Percentiles rank a stretch among this genome's conserved stretches.
phyloP scores from a whole-genome alignment of 2,113 vertebrate species.

The Dascyllus trimaculatus region DNA sequence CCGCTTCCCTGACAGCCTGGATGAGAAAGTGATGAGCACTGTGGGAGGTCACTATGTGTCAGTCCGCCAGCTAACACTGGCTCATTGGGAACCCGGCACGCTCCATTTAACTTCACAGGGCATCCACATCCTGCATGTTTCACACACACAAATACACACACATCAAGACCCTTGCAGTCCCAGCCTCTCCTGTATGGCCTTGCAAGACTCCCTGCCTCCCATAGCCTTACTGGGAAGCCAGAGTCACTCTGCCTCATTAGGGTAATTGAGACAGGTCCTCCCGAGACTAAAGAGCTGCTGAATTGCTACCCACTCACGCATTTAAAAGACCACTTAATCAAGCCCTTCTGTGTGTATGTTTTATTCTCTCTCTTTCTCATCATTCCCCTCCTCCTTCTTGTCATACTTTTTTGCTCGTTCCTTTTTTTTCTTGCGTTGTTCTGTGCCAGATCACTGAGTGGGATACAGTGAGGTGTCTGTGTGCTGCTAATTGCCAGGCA shows the following conservation, averaged over 20 bases:
- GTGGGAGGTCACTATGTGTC: slow-evolving; percentile 70
- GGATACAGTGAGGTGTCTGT: slow-evolving; percentile 37
- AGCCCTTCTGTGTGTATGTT: slow-evolving; percentile 62
- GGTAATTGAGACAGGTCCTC: slow-evolving; percentile 82
- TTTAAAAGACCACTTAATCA: slow-evolving; percentile 80
- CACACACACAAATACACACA: slow-evolving; percentile 7
- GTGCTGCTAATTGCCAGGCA: slow-evolving; percentile 59
- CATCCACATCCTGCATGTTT: slow-evolving; percentile 40
- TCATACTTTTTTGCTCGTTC: slow-evolving; percentile 45
- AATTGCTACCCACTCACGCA: slow-evolving; percentile 73
- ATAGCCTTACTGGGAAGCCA: slow-evolving; percentile 55
- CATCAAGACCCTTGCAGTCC: slow-evolving; percentile 9
- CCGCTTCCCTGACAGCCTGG: slow-evolving; percentile 60
- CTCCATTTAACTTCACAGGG: slow-evolving; percentile 78
- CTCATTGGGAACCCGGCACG: slow-evolving; percentile 71
- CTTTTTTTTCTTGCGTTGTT: slow-evolving; percentile 13
- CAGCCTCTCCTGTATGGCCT: slow-evolving; percentile 41
- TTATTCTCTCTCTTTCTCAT: slow-evolving; percentile 57
- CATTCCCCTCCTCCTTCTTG: slow-evolving; percentile 29
- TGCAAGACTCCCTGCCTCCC: slow-evolving; percentile 56
- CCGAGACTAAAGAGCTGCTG: slow-evolving; percentile 76
- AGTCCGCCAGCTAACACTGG: slow-evolving; percentile 70
- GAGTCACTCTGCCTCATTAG: slow-evolving; percentile 80
- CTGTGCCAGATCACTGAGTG: slow-evolving; percentile 35
- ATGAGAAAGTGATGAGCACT: slow-evolving; percentile 75